Evolutionary conservation across 2,113 vertebrate species (phyloP).

Genomic region (Sarotherodon lohbergeri): DNA sequence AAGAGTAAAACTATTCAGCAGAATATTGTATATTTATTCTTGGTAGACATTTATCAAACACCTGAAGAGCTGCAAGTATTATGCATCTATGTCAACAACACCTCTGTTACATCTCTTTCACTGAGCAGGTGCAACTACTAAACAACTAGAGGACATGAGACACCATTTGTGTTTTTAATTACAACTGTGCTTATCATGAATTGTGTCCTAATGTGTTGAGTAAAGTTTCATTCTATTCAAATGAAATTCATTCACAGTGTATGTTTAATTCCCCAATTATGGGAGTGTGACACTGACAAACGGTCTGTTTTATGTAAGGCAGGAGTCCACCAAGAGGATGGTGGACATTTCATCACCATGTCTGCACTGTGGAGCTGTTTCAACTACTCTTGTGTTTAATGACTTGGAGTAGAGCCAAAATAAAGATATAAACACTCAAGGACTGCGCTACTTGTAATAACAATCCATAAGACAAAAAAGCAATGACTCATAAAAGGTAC

Average conservation of each 20-base stretch:
- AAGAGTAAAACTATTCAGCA: neutral
- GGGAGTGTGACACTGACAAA: neutral
- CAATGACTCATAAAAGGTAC: neutral
- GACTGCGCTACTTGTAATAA: neutral
- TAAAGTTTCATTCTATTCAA: neutral
- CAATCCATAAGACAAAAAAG: neutral
- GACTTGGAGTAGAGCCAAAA: neutral
- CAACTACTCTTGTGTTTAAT: neutral
- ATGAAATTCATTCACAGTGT: neutral
- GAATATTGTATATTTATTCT: neutral
- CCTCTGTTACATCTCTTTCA: neutral
- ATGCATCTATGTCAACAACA: neutral
- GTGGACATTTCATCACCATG: neutral
- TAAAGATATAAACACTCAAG: neutral
- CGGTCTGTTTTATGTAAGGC: neutral
- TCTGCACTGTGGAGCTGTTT: neutral
- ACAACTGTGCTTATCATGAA: neutral
- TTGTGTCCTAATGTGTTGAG: neutral
- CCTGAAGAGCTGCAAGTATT: neutral
- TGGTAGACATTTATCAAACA: neutral
- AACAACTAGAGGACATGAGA: neutral
- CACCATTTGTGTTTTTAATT: neutral
- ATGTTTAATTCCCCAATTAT: neutral
- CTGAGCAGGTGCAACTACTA: neutral
- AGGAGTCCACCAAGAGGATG: neutral